phyloP scores from a whole-genome alignment of 2,113 vertebrate genomes.

The Pogonocichla stellata region DNA sequence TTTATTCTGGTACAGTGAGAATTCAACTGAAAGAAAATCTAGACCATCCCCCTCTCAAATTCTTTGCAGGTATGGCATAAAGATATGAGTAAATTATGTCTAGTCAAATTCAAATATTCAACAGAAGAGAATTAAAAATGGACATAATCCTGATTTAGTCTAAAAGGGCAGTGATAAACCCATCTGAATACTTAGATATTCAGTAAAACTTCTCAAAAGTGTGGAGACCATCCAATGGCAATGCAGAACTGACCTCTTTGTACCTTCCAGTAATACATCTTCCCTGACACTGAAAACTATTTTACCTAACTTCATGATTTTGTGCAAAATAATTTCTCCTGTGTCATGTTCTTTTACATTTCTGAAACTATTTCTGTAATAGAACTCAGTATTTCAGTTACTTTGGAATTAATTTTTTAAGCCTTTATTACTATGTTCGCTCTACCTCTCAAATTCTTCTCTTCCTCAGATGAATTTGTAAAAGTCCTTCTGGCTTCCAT shows the following conservation, averaged over 20 bases:
- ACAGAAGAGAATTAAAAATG: background rate
- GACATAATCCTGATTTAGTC: background rate
- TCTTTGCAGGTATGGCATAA: background rate
- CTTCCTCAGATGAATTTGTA: background rate
- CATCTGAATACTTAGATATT: background rate
- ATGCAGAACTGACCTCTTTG: background rate
- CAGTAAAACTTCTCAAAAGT: background rate
- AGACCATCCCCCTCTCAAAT: background rate
- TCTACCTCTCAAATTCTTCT: background rate
- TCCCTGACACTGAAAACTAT: background rate
- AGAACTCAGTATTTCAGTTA: background rate
- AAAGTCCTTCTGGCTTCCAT: background rate
- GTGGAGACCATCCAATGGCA: background rate
- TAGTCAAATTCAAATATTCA: background rate
- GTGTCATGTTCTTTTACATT: background rate
- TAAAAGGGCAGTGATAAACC: background rate
- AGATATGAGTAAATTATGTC: background rate
- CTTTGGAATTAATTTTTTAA: constrained; percentile 45
- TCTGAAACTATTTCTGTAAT: constrained; percentile 3
- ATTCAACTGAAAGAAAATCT: background rate
- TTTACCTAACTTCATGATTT: background rate
- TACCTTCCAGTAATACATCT: background rate
- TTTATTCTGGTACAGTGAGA: background rate
- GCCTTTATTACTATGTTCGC: background rate
- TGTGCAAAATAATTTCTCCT: background rate